Percentiles rank a stretch among this genome's conserved stretches.
Evolutionary conservation across 2,113 vertebrate species (phyloP).

Genomic region (Delphinapterus leucas): DNA sequence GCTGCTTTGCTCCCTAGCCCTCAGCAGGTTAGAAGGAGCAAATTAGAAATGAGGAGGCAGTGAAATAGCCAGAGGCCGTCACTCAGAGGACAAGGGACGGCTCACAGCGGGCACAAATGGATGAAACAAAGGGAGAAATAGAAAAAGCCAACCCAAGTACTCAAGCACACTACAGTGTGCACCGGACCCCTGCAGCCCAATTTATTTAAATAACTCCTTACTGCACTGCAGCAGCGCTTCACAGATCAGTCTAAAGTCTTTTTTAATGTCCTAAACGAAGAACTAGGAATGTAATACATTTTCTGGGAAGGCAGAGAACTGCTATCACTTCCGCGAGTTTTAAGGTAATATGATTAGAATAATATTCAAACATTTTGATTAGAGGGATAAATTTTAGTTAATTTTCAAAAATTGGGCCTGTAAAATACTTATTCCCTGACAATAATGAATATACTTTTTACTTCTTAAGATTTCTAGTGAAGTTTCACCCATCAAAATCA

Average conservation of each 20-base stretch:
- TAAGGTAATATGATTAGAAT: neutral
- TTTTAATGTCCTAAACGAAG: constrained; percentile 1
- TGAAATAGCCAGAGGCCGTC: constrained; percentile 33
- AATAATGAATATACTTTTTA: neutral
- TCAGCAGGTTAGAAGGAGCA: constrained; percentile 47
- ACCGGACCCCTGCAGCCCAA: constrained; percentile 6
- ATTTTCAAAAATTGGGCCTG: neutral
- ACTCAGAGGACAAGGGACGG: constrained; percentile 48
- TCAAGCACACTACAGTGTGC: neutral
- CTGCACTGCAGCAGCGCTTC: neutral
- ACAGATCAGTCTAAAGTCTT: neutral
- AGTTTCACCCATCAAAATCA: neutral
- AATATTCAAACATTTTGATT: constrained; percentile 27
- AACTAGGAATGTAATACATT: neutral
- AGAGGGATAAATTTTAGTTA: neutral
- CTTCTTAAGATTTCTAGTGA: constrained; percentile 24
- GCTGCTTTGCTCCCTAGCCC: constrained; percentile 39
- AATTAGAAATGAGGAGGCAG: constrained; percentile 46
- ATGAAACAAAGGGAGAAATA: constrained; percentile 39
- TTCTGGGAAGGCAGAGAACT: constrained; percentile 23
- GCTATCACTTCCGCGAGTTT: neutral
- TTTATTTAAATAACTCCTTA: constrained; percentile 64
- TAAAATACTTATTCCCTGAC: neutral
- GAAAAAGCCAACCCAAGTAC: constrained; percentile 58
- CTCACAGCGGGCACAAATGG: constrained; percentile 44